These are phyloP conservation scores for Abrostola tripartita DNA, from an alignment of 2,888 invertebrate species.

Conservation along the genomic window DNA sequence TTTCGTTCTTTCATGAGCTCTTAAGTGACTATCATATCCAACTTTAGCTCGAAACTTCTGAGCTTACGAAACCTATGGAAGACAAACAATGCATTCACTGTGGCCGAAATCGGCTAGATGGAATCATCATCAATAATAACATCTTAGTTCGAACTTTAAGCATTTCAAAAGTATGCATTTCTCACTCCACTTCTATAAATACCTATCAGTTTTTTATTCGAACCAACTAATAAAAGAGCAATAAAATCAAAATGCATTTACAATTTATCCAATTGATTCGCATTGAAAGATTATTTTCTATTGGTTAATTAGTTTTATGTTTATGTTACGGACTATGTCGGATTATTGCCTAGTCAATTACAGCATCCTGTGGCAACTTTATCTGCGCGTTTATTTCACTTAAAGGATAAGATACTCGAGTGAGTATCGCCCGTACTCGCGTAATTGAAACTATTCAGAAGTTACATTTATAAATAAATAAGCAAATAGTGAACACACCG, in stretches of 20 bases:
- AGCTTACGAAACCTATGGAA: too few species aligned
- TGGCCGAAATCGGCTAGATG: too few species aligned
- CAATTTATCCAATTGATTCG: slow-evolving; percentile 34
- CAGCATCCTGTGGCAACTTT: slow-evolving; percentile 29
- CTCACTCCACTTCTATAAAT: neutral
- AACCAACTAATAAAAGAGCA: slow-evolving; percentile 10
- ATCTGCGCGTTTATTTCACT: slow-evolving; percentile 26
- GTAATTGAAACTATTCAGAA: neutral
- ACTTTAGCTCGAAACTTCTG: too few species aligned
- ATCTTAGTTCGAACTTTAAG: too few species aligned
- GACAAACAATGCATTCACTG: too few species aligned
- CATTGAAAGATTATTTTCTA: slow-evolving; percentile 37
- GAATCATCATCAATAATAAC: too few species aligned
- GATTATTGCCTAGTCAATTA: slow-evolving; percentile 39
- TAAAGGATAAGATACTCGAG: neutral
- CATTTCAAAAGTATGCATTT: too few species aligned
- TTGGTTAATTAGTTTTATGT: slow-evolving; percentile 36
- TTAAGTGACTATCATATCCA: too few species aligned
- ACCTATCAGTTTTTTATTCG: neutral
- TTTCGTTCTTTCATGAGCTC: too few species aligned
- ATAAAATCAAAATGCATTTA: slow-evolving; percentile 30
- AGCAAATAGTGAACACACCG: neutral
- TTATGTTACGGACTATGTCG: slow-evolving; percentile 19
- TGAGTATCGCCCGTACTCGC: neutral
- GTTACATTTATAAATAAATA: neutral